Evolutionary conservation across 1,140 invertebrate species (phyloP).

Genomic region (Stegodyphus mimosarum): DNA sequence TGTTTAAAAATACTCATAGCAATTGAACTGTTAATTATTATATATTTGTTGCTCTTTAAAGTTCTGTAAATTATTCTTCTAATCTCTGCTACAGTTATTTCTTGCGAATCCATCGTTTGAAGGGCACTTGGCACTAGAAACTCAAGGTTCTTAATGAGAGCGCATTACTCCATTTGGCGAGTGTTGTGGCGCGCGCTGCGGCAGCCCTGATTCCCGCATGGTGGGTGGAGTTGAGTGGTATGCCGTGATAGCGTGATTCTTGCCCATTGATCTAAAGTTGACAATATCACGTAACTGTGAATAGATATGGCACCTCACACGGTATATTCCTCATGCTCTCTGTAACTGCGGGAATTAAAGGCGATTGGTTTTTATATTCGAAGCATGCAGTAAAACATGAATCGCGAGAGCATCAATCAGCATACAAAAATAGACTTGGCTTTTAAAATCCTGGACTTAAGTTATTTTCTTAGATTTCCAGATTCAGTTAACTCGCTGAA

Average conservation of each 20-base stretch:
- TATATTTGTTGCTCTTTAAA: too few relatives aligned
- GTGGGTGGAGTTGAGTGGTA: constrained; percentile 27
- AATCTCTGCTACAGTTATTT: too few relatives aligned
- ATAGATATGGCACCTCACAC: constrained; percentile 46
- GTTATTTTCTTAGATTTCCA: too few relatives aligned
- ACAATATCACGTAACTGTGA: constrained; percentile 57
- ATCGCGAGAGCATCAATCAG: not conserved
- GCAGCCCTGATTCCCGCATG: not conserved
- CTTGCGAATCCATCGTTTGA: too few relatives aligned
- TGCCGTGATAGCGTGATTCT: constrained; percentile 51
- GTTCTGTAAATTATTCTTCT: too few relatives aligned
- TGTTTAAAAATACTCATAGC: too few relatives aligned
- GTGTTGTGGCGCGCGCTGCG: not conserved
- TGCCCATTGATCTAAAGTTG: constrained; percentile 54
- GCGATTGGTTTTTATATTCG: constrained; percentile 21
- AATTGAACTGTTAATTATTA: too few relatives aligned
- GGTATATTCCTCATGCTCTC: constrained; percentile 1
- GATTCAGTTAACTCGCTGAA: too few relatives aligned
- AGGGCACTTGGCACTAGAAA: too few relatives aligned
- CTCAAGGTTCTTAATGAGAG: too few relatives aligned
- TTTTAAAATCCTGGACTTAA: not conserved
- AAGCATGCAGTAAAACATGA: constrained; percentile 1
- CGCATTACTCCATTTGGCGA: not conserved
- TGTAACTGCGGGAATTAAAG: constrained; percentile 13
- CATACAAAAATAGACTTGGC: not conserved